phyloP scores from a whole-genome alignment of 2,888 invertebrate genomes.

The Acrobeloides nanus region DNA sequence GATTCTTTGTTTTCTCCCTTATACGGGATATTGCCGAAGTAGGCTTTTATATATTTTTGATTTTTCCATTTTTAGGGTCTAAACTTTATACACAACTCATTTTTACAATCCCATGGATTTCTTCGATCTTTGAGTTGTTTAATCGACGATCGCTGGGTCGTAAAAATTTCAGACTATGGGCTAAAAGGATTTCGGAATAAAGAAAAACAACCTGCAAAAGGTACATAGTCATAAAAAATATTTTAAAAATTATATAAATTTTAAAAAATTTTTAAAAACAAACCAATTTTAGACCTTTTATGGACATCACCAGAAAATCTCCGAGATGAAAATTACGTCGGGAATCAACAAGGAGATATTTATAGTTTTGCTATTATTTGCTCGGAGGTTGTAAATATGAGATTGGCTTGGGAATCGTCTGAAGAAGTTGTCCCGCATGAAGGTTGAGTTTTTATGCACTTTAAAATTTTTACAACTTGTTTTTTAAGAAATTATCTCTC shows the following conservation, averaged over 20 bases:
- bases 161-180: constrained; percentile 31
- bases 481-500: constrained; percentile 9
- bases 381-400: constrained; percentile 29
- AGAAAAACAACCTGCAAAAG: constrained; percentile 10
- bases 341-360: constrained; percentile 31
- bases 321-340: constrained; percentile 23
- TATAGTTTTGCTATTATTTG: constrained; percentile 38
- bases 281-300: constrained; percentile 23
- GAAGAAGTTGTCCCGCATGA: neutral
- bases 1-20: constrained; percentile 45
- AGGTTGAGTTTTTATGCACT: neutral
- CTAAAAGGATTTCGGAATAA: constrained; percentile 16
- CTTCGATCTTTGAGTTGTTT: constrained; percentile 21
- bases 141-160: constrained; percentile 41
- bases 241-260: neutral
- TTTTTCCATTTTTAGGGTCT: constrained; percentile 17
- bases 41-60: constrained; percentile 2
- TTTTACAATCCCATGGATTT: constrained; percentile 19
- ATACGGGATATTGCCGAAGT: constrained; percentile 40
- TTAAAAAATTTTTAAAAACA: constrained; percentile 7
- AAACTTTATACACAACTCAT: constrained; percentile 13
- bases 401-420: constrained; percentile 33
- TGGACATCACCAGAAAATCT: constrained; percentile 44
- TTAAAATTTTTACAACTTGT: constrained; percentile 1
- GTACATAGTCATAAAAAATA: constrained; percentile 3